Evolutionary conservation across 2,888 invertebrate species (phyloP), one percentile per base, ranked within the genome.

Genomic region (Drosophila nr. perissopoda): DNA sequence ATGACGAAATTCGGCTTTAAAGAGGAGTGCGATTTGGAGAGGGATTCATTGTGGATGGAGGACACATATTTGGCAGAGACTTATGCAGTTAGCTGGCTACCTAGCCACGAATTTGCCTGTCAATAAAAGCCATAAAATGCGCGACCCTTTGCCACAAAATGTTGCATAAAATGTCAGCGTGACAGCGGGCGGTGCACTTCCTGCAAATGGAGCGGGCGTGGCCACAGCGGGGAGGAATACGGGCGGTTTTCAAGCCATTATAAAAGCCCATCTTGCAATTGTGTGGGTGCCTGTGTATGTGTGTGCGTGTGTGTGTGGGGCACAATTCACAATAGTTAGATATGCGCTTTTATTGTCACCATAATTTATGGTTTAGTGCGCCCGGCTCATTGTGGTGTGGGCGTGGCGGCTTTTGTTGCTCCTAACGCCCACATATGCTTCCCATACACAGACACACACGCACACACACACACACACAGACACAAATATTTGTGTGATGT

Each of bases 301-400:
- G 31, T 21, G 21, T 54, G 51, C 33, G 57, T 40, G 58, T 38
- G 52, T 63, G 66, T 61, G 61, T 57, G 29, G 42, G 34, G 58
- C 8, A 79, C 66, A 74, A 79, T 82, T 79, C 79, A 74, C 73
- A 76, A 82, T 72, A 74, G 82, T 82, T 79, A 79, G 79, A 82
- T 76, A 79, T 76, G 76, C 76, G 71, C 64, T 79, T 82, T 82
- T 82, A 82, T 82, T 82, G 81, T 82, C 83, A 75, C 80, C 82
- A 82, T 80, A 82, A 82, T 80, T 82, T 82, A 82, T 82, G 78
- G 82, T 77, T 82, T 81, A 79, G 70, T 79, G 82, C 79, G 75
- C 82, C 54, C 54, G 48, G 72, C 62, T 68, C 36, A 76, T 72
- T 71, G 76, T 75, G 54, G 64, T 38, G 59, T 63, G 65, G 80